These are phyloP conservation scores for Sesamia nonagrioides DNA, from an alignment of 1,140 invertebrate genomes.

Conservation along the genomic window DNA sequence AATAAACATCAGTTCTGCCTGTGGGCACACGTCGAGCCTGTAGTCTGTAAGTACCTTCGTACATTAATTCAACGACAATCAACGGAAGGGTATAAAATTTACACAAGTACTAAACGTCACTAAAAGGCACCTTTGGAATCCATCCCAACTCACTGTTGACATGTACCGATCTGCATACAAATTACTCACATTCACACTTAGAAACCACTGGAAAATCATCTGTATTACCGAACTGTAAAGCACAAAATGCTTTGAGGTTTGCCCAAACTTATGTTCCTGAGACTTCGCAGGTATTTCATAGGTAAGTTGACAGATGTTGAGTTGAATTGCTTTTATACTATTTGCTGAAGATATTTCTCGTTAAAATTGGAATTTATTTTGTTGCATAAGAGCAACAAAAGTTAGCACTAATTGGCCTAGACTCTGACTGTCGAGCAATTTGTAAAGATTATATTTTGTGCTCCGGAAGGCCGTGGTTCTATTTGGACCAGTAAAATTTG, in stretches of 20 bases:
- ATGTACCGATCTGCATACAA: conserved; percentile 50
- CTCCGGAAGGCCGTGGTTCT: background rate
- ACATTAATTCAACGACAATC: conserved; percentile 44
- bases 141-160: conserved; percentile 49
- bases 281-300: conserved; percentile 13
- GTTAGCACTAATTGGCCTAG: conserved; percentile 30
- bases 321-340: conserved; percentile 21
- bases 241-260: background rate
- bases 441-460: conserved; percentile 37
- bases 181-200: conserved; percentile 41
- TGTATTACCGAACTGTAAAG: background rate
- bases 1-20: conserved; percentile 6
- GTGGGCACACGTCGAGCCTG: background rate
- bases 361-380: conserved; percentile 32
- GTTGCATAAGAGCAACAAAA: conserved; percentile 6
- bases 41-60: background rate
- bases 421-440: conserved; percentile 20
- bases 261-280: conserved; percentile 28
- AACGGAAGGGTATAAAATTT: conserved; percentile 48
- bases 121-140: conserved; percentile 35
- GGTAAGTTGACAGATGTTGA: conserved; percentile 48
- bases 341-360: conserved; percentile 34
- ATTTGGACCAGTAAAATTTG: background rate
- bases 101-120: conserved; percentile 52
- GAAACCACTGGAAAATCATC: background rate